Base-by-base conservation (phyloP, 2,797 vertebrate genomes). In the Selene dorsalis region DNA sequence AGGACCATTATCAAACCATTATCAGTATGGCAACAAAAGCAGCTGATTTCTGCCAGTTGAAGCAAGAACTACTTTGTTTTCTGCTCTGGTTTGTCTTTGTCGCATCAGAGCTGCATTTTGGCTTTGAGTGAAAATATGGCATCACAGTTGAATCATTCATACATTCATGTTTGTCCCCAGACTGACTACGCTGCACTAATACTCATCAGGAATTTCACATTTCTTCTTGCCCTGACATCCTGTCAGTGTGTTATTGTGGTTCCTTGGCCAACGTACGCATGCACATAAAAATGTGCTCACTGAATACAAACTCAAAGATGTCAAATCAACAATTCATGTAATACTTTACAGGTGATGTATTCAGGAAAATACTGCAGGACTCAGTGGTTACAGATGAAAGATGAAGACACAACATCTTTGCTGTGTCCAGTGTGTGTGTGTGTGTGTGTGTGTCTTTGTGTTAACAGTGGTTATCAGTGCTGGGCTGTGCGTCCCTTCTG, bases 291-390 rank as follows among this genome's bases (percentile, higher is more conserved):
- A 56, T 48, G 43, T 66, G 45, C 61, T 69, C 45, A 41, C n/a
- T 61, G 8, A 64, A 69, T 52, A 79, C 20, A 30, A 55, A 66
- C 30, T 38, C 64, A 82, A 6, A 20, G 50, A 47, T 69, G 85
- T 88, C 79, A 80, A 22, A 82, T 90, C 77, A 79, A 75, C 66
- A 77, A 61, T 81, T 81, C 24, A 41, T 73, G 62, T 62, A 80
- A 85, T 87, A 60, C 28, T 58, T 90, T 71, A 84, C 67, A 38
- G 59, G 14, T 76, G 24, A 82, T 75, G 13, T 68, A 56, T 73
- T 75, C 62, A 83, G 41, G 26, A 62, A n/a, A 76, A 61, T 63
- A 17, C 38, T 58, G 53, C 59, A 52, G 62, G 66, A 45, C 57
- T 87, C 65, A 55, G 83, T 74, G 41, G 47, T 84, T 61, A 16